Base-by-base conservation (phyloP, 2,888 invertebrate species). In the Hypomecis punctinalis region DNA sequence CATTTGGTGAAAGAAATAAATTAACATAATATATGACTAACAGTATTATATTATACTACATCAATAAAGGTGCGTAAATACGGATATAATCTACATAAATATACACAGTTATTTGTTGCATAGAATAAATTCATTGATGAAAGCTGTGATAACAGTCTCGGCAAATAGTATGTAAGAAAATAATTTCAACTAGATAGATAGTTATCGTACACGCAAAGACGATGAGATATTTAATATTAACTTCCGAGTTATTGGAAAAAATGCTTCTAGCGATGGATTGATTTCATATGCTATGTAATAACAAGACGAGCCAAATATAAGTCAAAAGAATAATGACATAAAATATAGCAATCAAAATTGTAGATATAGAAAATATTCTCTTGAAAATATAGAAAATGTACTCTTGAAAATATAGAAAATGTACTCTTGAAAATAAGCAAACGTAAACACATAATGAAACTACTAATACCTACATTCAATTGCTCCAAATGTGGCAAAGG, bases 71-170 rank as follows among this genome's bases (percentile, higher is more conserved):
- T 37, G 36, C 2, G 37, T 40, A n/a, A 42, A 52, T 33, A 42
- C 52, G 52, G 52, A 52, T 40, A 42, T 33, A 52, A 52, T 52
- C 40, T 52, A 10, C 40, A 52, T 52, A 52, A 6, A 33, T 2
- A 40, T 9, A 37, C 23, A 23, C 23, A 48, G 36, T 36, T 33
- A 33, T 23, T 48, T 40, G 9, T 47, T 36, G 13, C 7, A 7
- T 42, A 3, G 10, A 37, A 7, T 62, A 39, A 56, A 56, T 56
- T 54, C 46, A 61, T 58, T 49, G 56, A 62, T 68, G 59, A 64
- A 61, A 64, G 61, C 62, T 64, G 47, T 56, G 64, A 68, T 68
- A 59, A 40, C 42, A 9, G 37, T 51, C 11, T 10, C 10, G 40
- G 40, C 9, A 39, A 9, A 23, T 48, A 5, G 39, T n/a, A 33